Percentiles rank a stretch among this genome's conserved stretches.
Evolutionary conservation across 2,797 vertebrate species (phyloP).

Genomic region (Anabacerthia variegaticeps): DNA sequence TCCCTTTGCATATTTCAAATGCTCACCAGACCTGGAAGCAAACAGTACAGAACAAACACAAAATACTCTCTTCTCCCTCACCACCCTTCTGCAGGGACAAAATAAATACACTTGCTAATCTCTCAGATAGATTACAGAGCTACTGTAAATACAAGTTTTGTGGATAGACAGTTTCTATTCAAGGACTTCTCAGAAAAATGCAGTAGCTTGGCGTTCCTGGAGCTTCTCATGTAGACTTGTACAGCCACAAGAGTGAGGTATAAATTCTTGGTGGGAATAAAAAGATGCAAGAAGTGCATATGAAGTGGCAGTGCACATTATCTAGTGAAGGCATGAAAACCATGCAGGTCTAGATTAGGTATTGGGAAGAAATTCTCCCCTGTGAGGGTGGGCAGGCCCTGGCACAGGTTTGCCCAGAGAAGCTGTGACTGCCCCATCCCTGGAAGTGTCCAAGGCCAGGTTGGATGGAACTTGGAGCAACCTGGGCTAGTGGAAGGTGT

Average conservation of each 20-base stretch:
- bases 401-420: neutral
- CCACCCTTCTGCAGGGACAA: neutral
- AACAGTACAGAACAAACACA: slow-evolving; percentile 45
- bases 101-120: slow-evolving; percentile 55
- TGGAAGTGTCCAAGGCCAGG: neutral
- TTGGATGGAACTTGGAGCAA: neutral
- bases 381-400: neutral
- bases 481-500: neutral
- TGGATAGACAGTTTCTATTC: neutral
- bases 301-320: neutral
- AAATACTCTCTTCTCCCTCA: neutral
- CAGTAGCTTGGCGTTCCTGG: neutral
- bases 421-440: neutral
- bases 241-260: neutral
- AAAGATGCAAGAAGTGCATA: neutral
- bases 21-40: slow-evolving; percentile 37
- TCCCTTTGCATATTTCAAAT: slow-evolving; percentile 44
- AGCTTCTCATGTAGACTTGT: neutral
- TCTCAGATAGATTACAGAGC: slow-evolving; percentile 26
- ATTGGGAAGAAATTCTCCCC: neutral
- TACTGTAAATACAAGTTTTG: slow-evolving; percentile 28
- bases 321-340: neutral
- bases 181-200: slow-evolving; percentile 14
- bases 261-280: neutral
- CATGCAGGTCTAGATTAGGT: neutral